Base-by-base conservation (phyloP, 2,797 vertebrate genomes). In the Pempheris klunzingeri region DNA sequence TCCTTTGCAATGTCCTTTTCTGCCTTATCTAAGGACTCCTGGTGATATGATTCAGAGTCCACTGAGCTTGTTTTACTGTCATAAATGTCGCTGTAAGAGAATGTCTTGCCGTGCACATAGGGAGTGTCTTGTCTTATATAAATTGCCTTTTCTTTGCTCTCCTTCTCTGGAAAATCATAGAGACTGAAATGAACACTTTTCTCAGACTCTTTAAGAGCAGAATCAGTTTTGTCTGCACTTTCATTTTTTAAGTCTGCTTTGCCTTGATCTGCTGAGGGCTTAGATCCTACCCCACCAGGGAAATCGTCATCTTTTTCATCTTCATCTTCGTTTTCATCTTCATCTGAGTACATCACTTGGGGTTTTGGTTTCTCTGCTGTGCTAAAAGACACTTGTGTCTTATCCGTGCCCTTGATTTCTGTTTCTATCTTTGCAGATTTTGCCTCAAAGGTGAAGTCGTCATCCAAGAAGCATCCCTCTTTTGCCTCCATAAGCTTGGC, bases 101-200 rank as follows among this genome's bases (percentile, higher is more conserved):
- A 99, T 24, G 95, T 97, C 78, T 97, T 98, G 50, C 97, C 96
- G 0, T 96, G 96, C 0, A 98, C 97, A 26, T 98, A 99, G 3
- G 98, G 98, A 0, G 98, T 99, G 91, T 97, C 96, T 85, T 99
- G 97, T 77, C 98, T 96, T 67, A 96, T 96, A 78, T 98, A 97
- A 0, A 76, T 10, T 12, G 84, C 88, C 69, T 87, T 92, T 49
- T 91, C 92, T 79, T 88, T 89, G 64, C 70, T 83, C 55, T 92
- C 94, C 74, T 90, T 90, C 47, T 95, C 92, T 62, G 96, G 94
- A 47, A 88, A 91, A 28, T 91, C 83, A 59, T 86, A 90, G 5
- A 94, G 87, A 71, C 83, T 93, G 78, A 94, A 96, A 73, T 92
- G 94, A 71, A 90, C 94, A 74, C 85, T 94, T 87, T 89, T 93